A percentile compares a stretch with the other conserved stretches of the same genome.
Conservation (phyloP, 2,113 vertebrate genomes). For the Machaerirhynchus nigripectus region DNA sequence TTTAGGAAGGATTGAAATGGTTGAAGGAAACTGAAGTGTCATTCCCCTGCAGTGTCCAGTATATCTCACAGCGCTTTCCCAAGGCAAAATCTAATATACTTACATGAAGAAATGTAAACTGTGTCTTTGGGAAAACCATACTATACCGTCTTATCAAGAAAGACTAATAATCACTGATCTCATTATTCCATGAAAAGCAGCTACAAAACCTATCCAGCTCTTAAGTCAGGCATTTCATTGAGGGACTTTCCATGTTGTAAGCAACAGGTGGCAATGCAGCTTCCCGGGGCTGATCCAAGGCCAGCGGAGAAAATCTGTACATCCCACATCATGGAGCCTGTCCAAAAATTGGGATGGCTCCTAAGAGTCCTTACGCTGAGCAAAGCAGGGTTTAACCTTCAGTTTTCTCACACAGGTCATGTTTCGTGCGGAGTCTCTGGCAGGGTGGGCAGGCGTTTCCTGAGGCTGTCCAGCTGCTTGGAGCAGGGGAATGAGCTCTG, state of each 20-base stretch:
- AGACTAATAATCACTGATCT: background rate
- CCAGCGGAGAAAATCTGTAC: background rate
- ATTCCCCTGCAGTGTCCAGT: background rate
- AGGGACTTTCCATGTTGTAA: constrained; percentile 20
- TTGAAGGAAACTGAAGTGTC: background rate
- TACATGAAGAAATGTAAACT: background rate
- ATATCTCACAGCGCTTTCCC: background rate
- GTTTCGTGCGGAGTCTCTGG: background rate
- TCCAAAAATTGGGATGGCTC: background rate
- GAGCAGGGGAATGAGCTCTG: background rate
- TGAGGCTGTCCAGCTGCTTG: background rate
- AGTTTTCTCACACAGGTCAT: constrained; percentile 19
- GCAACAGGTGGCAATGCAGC: constrained; percentile 58
- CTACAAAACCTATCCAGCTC: background rate
- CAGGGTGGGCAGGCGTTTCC: background rate
- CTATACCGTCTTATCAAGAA: background rate
- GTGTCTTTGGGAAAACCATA: background rate
- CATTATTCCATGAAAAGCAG: background rate
- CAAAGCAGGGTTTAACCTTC: background rate
- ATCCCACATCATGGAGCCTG: background rate
- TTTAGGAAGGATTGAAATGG: background rate
- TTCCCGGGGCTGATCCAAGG: background rate
- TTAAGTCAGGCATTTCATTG: constrained; percentile 37
- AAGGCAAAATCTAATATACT: background rate
- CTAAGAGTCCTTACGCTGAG: background rate